A percentile compares a stretch with the other conserved stretches of the same genome.
These are phyloP conservation scores for Melipona bicolor DNA, from an alignment of 2,888 invertebrate species.

Conservation along the genomic window DNA sequence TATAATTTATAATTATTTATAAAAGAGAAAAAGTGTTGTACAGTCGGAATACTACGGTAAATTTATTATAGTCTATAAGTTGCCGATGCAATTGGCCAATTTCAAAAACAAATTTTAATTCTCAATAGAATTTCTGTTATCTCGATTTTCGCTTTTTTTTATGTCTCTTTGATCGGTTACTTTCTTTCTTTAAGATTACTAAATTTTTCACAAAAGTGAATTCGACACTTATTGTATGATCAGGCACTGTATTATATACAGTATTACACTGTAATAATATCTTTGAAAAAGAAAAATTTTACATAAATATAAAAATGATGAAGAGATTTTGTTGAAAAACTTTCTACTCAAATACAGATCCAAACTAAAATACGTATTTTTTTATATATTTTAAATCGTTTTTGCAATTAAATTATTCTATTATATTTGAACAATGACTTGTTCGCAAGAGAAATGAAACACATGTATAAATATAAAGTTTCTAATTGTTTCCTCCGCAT, in stretches of 20 bases:
- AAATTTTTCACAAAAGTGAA: constrained; percentile 3
- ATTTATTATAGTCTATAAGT: constrained; percentile 64
- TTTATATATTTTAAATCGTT: not conserved
- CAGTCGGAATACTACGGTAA: constrained; percentile 75
- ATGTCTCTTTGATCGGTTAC: not conserved
- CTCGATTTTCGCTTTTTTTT: not conserved
- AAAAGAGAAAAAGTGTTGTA: constrained; percentile 71
- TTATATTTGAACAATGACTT: not conserved
- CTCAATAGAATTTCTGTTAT: constrained; percentile 14
- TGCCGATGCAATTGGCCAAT: constrained; percentile 44
- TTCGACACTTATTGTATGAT: not conserved
- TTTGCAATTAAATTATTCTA: not conserved
- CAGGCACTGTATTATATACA: not conserved
- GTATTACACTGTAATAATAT: not conserved
- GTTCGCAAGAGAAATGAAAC: not conserved
- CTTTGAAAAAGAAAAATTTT: not conserved
- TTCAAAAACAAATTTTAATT: constrained; percentile 27
- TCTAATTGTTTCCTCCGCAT: not conserved
- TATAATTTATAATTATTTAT: constrained; percentile 80
- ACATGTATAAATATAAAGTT: not conserved
- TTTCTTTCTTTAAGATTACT: not conserved
- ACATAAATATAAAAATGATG: not conserved
- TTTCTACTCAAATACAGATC: not conserved
- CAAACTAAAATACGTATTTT: not conserved
- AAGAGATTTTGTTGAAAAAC: not conserved